Percentiles rank a stretch among this genome's conserved stretches.
phyloP scores from a whole-genome alignment of 2,888 invertebrate species.

The Drosophila hawaiiensis region DNA sequence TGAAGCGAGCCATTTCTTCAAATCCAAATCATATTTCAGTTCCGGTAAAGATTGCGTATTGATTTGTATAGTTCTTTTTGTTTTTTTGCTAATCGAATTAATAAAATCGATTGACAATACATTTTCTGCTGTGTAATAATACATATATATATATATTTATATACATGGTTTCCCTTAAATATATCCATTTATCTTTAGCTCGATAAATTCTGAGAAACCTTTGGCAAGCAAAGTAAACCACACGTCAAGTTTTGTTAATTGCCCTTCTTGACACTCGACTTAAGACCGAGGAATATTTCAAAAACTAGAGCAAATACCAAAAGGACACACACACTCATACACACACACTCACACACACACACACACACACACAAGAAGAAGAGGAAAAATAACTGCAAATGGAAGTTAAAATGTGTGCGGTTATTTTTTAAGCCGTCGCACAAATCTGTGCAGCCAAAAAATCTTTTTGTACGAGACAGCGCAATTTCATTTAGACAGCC shows the following conservation, averaged over 20 bases:
- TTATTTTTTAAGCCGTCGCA: not conserved
- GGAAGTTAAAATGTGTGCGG: conserved; percentile 5
- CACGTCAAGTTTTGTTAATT: conserved; percentile 5
- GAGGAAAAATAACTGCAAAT: not conserved
- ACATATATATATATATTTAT: not conserved
- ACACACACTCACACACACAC: not conserved
- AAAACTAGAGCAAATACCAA: conserved; percentile 1
- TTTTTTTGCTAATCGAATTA: not conserved
- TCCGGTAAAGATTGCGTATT: not conserved
- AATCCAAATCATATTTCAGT: not conserved
- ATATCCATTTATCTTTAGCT: not conserved
- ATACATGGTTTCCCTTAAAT: not conserved
- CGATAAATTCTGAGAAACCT: not conserved
- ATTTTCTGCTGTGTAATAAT: too few relatives aligned
- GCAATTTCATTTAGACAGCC: conserved; percentile 55
- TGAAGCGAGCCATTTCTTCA: not conserved
- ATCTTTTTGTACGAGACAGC: conserved; percentile 39
- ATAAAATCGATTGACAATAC: too few relatives aligned
- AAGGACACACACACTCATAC: not conserved
- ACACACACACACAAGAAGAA: not conserved
- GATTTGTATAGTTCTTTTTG: not conserved
- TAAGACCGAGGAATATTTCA: not conserved
- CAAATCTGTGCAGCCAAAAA: conserved; percentile 42
- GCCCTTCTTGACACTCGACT: conserved; percentile 20
- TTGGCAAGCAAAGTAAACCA: not conserved